Conservation (phyloP, 2,797 vertebrate genomes). For the Carapus acus region DNA sequence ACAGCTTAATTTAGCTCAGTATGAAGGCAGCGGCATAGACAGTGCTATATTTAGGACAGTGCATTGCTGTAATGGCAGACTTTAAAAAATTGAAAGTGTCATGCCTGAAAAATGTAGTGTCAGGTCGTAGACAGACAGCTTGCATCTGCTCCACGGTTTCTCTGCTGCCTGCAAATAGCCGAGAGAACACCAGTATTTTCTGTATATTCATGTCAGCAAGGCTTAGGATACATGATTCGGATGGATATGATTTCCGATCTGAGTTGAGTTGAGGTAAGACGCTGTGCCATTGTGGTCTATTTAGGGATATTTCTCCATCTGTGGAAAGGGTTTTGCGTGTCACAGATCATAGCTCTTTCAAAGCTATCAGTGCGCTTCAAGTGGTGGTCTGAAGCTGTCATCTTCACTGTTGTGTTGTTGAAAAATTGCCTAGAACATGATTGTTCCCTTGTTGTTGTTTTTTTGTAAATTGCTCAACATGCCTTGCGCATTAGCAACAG, state of each 20-base stretch:
- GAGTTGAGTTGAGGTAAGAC: constrained; percentile 54
- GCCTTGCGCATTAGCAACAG: constrained; percentile 12
- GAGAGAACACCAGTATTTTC: constrained; percentile 37
- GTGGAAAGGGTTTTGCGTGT: constrained; percentile 43
- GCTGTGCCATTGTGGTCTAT: constrained; percentile 47
- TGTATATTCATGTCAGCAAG: constrained; percentile 50
- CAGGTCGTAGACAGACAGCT: constrained; percentile 44
- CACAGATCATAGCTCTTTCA: constrained; percentile 28
- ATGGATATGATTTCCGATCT: constrained; percentile 62
- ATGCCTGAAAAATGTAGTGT: constrained; percentile 33
- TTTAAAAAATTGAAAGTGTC: constrained; percentile 58
- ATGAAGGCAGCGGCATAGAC: constrained; percentile 46
- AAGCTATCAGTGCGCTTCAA: constrained; percentile 15
- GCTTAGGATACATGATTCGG: constrained; percentile 53
- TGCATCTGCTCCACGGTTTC: constrained; percentile 37
- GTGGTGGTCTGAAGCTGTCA: constrained; percentile 5
- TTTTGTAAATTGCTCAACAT: constrained; percentile 19
- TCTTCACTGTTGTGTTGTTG: constrained; percentile 9
- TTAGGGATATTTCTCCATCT: constrained; percentile 46
- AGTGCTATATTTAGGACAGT: constrained; percentile 58
- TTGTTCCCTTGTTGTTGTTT: constrained; percentile 4
- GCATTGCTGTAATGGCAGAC: constrained; percentile 40
- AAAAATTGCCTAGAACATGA: constrained; percentile 1
- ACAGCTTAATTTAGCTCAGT: constrained; percentile 55
- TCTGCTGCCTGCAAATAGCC: constrained; percentile 21